Percentiles rank a stretch among this genome's conserved stretches.
Evolutionary conservation across 2,113 vertebrate genomes (phyloP).

Genomic region (Corythornis cristatus): DNA sequence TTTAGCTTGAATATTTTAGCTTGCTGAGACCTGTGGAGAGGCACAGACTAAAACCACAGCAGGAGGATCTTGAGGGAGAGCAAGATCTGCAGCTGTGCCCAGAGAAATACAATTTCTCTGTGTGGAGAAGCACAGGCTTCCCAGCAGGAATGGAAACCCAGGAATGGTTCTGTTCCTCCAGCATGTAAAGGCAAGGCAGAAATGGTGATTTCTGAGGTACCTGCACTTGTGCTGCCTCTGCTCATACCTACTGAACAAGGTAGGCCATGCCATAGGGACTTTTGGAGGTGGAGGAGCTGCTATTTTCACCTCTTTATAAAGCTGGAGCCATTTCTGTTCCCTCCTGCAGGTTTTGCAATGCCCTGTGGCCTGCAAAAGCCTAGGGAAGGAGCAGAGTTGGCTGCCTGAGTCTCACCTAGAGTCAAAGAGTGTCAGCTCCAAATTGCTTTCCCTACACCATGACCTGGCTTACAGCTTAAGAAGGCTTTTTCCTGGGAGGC

Average conservation of each 20-base stretch:
- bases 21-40: not conserved
- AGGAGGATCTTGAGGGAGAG: not conserved
- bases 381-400: not conserved
- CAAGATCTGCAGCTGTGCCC: not conserved
- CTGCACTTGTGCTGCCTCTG: not conserved
- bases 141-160: not conserved
- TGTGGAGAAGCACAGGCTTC: not conserved
- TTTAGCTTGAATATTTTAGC: not conserved
- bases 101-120: too few relatives aligned
- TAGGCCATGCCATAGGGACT: rapidly evolving
- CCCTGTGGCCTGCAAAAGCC: not conserved
- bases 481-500: not conserved
- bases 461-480: not conserved
- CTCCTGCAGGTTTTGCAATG: not conserved
- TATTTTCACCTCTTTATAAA: not conserved
- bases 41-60: not conserved
- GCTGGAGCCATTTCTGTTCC: not conserved
- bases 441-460: not conserved
- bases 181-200: not conserved
- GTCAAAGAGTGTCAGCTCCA: not conserved
- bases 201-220: not conserved
- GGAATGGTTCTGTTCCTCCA: not conserved
- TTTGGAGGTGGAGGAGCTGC: not conserved
- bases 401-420: rapidly evolving
- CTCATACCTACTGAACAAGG: not conserved